phyloP scores from a whole-genome alignment of 2,113 vertebrate species.

The Parotia lawesii region DNA sequence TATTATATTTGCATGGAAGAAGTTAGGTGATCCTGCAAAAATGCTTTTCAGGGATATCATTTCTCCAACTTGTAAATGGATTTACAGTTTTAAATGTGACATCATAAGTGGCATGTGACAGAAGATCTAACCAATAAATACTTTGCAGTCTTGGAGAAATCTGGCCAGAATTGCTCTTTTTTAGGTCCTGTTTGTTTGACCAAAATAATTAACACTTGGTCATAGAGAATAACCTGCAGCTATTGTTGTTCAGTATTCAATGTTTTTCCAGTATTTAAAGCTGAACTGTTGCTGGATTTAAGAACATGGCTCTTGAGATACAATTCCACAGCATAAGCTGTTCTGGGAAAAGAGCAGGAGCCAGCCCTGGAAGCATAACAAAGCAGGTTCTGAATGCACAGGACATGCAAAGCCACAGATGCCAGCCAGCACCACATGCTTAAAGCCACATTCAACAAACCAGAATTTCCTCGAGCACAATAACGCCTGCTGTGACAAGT shows the following conservation, averaged over 20 bases:
- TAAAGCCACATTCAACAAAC: not conserved
- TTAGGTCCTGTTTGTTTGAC: not conserved
- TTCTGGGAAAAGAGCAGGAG: not conserved
- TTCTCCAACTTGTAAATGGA: not conserved
- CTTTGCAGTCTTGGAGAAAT: not conserved
- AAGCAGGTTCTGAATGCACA: not conserved
- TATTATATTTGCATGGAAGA: constrained; percentile 14
- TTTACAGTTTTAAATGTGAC: constrained; percentile 1
- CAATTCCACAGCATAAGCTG: not conserved
- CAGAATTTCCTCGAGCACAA: not conserved
- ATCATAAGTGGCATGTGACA: not conserved
- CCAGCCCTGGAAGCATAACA: not conserved
- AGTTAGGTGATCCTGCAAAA: not conserved
- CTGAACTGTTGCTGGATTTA: not conserved
- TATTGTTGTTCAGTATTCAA: not conserved
- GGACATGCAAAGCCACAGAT: constrained; percentile 14
- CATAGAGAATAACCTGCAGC: not conserved
- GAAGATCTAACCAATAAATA: not conserved
- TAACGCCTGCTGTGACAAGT: not conserved
- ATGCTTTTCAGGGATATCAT: not conserved
- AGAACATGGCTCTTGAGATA: not conserved
- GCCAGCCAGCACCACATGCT: not conserved
- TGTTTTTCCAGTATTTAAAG: not conserved
- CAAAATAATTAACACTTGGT: not conserved
- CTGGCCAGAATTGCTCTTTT: not conserved